phyloP scores from a whole-genome alignment of 1,140 invertebrate genomes.

The Drosophila lowei region DNA sequence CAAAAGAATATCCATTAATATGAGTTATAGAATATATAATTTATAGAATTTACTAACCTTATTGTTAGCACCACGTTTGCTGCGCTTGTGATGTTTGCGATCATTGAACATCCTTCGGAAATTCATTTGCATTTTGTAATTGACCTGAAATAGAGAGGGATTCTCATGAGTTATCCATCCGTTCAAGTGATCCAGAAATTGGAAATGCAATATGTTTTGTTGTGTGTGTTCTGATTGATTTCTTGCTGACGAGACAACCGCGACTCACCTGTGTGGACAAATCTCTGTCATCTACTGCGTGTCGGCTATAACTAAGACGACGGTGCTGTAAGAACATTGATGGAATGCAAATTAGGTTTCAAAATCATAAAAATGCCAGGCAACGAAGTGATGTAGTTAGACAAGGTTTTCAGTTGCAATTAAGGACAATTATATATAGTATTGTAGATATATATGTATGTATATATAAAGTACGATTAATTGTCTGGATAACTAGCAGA shows the following conservation, averaged over 20 bases:
- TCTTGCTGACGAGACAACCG: conserved; percentile 11
- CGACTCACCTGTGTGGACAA: conserved; percentile 88
- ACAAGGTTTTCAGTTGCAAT: conserved; percentile 24
- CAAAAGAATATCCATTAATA: conserved; percentile 20
- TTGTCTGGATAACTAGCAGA: conserved; percentile 45
- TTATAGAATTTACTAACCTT: conserved; percentile 84
- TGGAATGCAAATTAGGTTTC: conserved; percentile 56
- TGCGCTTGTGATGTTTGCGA: conserved; percentile 91
- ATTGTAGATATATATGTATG: conserved; percentile 15
- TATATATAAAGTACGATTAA: conserved; percentile 37
- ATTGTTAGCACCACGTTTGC: conserved; percentile 89
- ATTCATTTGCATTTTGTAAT: conserved; percentile 96
- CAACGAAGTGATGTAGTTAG: conserved; percentile 31
- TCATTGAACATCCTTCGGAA: conserved; percentile 92
- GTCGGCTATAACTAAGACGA: conserved; percentile 94
- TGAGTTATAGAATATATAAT: neutral
- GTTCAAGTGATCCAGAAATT: neutral
- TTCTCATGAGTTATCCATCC: neutral
- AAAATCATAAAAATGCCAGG: conserved; percentile 48
- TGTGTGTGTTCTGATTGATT: neutral
- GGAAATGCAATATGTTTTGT: neutral
- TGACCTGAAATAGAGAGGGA: conserved; percentile 85
- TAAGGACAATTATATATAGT: conserved; percentile 26
- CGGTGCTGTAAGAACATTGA: conserved; percentile 88
- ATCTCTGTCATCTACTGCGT: conserved; percentile 94